Evolutionary conservation across 2,888 invertebrate genomes (phyloP), one percentile per base, ranked within the genome.

Genomic region (Vanessa cardui): DNA sequence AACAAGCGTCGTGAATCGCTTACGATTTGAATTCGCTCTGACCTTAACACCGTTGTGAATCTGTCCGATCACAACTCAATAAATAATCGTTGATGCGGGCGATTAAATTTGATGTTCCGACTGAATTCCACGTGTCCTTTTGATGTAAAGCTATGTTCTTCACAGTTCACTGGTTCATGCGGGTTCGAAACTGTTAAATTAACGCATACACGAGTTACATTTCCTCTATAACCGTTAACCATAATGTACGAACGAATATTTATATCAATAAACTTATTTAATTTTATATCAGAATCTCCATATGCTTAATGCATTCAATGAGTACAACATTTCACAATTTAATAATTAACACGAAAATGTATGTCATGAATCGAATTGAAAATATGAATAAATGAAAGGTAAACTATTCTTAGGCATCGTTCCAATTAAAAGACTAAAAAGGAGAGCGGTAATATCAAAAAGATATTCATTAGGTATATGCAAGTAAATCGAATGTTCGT

Each of bases 41-140:
- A 82, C 89, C 91, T 90, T 89, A 89, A 84, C 91, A 88, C 83
- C 76, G 80, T 84, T 89, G 85, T 85, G 81, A 84, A 83, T 83
- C 80, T 83, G 78, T 73, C 82, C 84, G 88, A 83, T 83, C 79
- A 54, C 52, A 76, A 74, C 80, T 76, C 76, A 77, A 78, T 76
- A 79, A 72, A 74, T 71, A 80, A 78, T 84, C 79, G 78, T 76
- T 85, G 83, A 90, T 89, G 88, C 90, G 90, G 89, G 88, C 77
- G 81, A 79, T 85, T 82, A 78, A 77, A 81, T 81, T 83, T 72
- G 74, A 72, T 73, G 74, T 68, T 63, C 61, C 62, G 64, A 18
- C 47, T 47, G 6, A 49, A 50, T 64, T 58, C 56, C 66, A 69
- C 46, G 64, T 59, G 70, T 60, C 69, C 72, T 69, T 64, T 67